Conservation (phyloP, 2,113 vertebrate genomes). For the Baryphthengus martii region DNA sequence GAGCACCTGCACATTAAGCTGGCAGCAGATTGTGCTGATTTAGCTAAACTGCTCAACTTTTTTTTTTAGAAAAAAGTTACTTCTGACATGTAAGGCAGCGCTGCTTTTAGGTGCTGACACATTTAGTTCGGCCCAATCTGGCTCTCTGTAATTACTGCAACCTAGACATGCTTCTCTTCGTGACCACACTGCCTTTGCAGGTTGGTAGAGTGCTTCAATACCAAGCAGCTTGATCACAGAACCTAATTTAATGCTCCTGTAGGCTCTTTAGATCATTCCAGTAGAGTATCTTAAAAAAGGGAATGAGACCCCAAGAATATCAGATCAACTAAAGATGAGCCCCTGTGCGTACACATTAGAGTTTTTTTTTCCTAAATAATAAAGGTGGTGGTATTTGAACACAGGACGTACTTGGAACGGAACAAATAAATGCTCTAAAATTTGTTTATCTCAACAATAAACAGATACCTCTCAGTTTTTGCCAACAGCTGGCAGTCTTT, state of each 20-base stretch:
- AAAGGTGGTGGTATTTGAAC: constrained; percentile 25
- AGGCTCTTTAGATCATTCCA: neutral
- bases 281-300: neutral
- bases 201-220: neutral
- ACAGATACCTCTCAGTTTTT: constrained; percentile 20
- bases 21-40: neutral
- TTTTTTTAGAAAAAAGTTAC: neutral
- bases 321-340: neutral
- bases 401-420: neutral
- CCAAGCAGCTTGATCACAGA: neutral
- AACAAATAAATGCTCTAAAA: constrained; percentile 26
- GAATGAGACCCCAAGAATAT: neutral
- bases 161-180: neutral
- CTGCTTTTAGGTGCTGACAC: neutral
- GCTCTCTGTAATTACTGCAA: neutral
- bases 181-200: neutral
- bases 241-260: neutral
- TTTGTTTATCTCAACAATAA: constrained; percentile 30
- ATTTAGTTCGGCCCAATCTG: neutral
- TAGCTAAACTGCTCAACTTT: neutral
- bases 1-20: neutral
- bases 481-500: neutral
- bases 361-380: neutral
- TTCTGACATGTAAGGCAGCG: neutral
- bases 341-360: fast-evolving